Percentiles rank a stretch among this genome's conserved stretches.
These are phyloP conservation scores for Phortica variegata DNA, from an alignment of 1,140 invertebrate genomes.

Conservation along the genomic window DNA sequence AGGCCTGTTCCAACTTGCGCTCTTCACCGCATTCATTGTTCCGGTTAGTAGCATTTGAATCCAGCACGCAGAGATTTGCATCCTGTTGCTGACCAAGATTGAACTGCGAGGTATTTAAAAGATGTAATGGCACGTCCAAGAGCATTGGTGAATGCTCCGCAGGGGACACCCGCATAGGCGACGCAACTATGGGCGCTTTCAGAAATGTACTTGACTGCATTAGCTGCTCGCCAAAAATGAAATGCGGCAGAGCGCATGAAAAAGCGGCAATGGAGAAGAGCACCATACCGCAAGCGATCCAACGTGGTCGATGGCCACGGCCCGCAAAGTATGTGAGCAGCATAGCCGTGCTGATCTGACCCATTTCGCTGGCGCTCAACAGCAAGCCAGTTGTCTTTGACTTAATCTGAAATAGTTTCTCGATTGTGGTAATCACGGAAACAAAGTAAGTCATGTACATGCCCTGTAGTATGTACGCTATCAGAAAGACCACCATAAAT, in stretches of 20 bases:
- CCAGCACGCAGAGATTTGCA: constrained; percentile 42
- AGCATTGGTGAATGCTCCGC: too few relatives aligned
- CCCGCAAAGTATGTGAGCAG: constrained; percentile 92
- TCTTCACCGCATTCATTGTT: constrained; percentile 61
- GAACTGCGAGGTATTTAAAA: constrained; percentile 8
- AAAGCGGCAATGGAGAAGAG: constrained; percentile 85
- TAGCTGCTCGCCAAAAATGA: constrained; percentile 74
- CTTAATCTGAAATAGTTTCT: constrained; percentile 94
- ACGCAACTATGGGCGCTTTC: constrained; percentile 16
- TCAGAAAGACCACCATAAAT: constrained; percentile 84
- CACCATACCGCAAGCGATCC: constrained; percentile 93
- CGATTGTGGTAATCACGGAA: constrained; percentile 94
- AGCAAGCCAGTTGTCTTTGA: constrained; percentile 92
- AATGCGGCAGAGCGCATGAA: constrained; percentile 81
- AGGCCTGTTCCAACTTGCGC: constrained; percentile 63
- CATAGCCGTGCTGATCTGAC: constrained; percentile 86
- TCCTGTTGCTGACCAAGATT: too few relatives aligned
- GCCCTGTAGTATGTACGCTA: constrained; percentile 87
- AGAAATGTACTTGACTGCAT: constrained; percentile 47
- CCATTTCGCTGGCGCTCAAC: constrained; percentile 92
- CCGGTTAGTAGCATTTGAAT: constrained; percentile 28
- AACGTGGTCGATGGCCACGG: constrained; percentile 90
- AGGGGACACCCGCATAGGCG: background rate
- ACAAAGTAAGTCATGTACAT: constrained; percentile 97
- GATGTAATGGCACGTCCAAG: too few relatives aligned